Evolutionary conservation across 2,888 invertebrate genomes (phyloP), one percentile per base, ranked within the genome.

Genomic region (Hipparchia semele): DNA sequence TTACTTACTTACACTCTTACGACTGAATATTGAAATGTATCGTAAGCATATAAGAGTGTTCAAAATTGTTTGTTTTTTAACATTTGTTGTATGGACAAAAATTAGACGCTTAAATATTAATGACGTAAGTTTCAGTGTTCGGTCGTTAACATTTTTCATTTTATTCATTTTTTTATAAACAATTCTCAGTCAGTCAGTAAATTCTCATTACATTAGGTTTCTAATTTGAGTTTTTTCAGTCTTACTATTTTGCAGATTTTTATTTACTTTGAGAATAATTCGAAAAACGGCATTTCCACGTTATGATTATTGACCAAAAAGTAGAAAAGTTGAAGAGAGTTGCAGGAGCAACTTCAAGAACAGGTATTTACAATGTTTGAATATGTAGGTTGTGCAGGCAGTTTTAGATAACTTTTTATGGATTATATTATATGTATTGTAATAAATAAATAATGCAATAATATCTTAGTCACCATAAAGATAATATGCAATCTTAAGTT

Each of bases 321-420:
- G 91, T 90, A 91, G 89, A 92, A 92, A 92, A 92, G 90, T 90
- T 90, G 89, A 92, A 88, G 92, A 92, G 92, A 94, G 91, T 89
- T 92, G 92, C 91, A 91, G 90, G 91, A 90, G 90, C 92, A 91
- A 92, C 91, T 92, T 90, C 83, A 91, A 90, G 89, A 94, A 94
- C 93, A 92, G 92, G 93, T 94, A 92, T 92, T 92, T 92, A 92
- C 88, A 90, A 88, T 90, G 90, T 92, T 92, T 90, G 87, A 91
- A 90, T 91, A 91, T 92, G 88, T 91, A 91, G 89, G 88, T 87
- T 91, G 88, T 88, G 84, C 83, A 85, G 85, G 87, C 88, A 88
- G 84, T 87, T 88, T 84, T 75, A 84, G 84, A 87, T 84, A 84
- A 86, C 86, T 84, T 85, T 83, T 79, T 83, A 82, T 82, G 81